A percentile compares a stretch with the other conserved stretches of the same genome.
phyloP scores from a whole-genome alignment of 2,797 vertebrate genomes.

The Pantherophis alleghaniensis region DNA sequence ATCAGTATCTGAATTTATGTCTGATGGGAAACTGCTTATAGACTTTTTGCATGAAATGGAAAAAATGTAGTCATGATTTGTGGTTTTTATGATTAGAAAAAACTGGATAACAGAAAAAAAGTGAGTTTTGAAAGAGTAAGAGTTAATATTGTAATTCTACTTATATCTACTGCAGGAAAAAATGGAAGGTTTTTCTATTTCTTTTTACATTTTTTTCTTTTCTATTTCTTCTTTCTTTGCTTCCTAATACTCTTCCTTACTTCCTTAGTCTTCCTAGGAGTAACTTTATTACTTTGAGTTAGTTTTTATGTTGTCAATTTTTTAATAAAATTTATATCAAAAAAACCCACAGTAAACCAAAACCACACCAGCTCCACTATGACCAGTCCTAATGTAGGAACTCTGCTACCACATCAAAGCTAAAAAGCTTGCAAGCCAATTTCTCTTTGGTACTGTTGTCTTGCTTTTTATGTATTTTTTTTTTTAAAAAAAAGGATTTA shows the following conservation, averaged over 20 bases:
- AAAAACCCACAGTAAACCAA: not conserved
- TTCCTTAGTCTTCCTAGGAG: not conserved
- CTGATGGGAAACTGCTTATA: not conserved
- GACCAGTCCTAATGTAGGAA: not conserved
- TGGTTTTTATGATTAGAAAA: not conserved
- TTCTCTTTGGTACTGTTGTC: not conserved
- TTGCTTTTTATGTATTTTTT: not conserved
- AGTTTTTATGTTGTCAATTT: not conserved
- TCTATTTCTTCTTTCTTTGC: not conserved
- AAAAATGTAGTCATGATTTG: not conserved
- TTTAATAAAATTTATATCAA: not conserved
- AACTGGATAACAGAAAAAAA: not conserved
- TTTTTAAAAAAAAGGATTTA: conserved; percentile 5
- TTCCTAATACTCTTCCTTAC: not conserved
- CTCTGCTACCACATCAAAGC: not conserved
- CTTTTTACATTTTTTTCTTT: not conserved
- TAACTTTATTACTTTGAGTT: not conserved
- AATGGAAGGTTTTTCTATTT: not conserved
- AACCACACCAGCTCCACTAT: not conserved
- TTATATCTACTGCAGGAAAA: not conserved
- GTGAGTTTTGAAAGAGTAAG: not conserved
- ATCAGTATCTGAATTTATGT: not conserved
- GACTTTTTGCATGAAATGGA: not conserved
- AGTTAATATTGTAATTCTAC: not conserved
- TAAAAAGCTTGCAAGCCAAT: not conserved